These are phyloP conservation scores for Upupa epops DNA, from an alignment of 2,113 vertebrate species.

Conservation along the genomic window DNA sequence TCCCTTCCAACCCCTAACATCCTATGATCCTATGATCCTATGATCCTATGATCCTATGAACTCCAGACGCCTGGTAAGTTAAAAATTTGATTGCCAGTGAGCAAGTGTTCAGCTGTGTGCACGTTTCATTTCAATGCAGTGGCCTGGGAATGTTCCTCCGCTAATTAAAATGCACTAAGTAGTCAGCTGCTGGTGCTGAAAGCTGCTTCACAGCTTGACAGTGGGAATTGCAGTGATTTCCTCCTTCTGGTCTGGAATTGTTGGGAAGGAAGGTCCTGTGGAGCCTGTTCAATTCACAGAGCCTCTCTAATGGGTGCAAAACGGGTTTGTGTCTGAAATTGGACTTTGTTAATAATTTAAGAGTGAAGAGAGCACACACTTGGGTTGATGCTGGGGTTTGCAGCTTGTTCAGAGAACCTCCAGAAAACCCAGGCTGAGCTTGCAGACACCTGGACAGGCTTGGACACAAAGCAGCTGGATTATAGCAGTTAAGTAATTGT, in stretches of 20 bases:
- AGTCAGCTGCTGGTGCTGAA: constrained; percentile 15
- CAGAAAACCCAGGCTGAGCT: not conserved
- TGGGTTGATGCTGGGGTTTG: not conserved
- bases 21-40: no score
- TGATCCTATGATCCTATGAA: no score
- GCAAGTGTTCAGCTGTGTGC: not conserved
- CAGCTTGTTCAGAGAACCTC: not conserved
- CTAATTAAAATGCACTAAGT: constrained; percentile 7
- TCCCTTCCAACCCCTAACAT: no score
- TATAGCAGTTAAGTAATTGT: not conserved
- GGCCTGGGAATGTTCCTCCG: not conserved
- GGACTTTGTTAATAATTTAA: not conserved
- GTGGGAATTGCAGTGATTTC: not conserved
- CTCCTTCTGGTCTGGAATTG: not conserved
- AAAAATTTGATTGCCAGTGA: not conserved
- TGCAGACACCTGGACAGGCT: not conserved
- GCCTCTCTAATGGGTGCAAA: not conserved
- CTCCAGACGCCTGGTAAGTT: not conserved
- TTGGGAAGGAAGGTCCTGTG: not conserved
- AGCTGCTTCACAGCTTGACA: not conserved
- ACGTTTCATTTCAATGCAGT: not conserved
- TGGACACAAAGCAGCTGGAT: not conserved
- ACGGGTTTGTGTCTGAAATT: not conserved
- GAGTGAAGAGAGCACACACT: not conserved
- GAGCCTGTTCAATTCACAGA: not conserved